Evolutionary conservation across 1,140 invertebrate species (phyloP).

Genomic region (Conus ventricosus): DNA sequence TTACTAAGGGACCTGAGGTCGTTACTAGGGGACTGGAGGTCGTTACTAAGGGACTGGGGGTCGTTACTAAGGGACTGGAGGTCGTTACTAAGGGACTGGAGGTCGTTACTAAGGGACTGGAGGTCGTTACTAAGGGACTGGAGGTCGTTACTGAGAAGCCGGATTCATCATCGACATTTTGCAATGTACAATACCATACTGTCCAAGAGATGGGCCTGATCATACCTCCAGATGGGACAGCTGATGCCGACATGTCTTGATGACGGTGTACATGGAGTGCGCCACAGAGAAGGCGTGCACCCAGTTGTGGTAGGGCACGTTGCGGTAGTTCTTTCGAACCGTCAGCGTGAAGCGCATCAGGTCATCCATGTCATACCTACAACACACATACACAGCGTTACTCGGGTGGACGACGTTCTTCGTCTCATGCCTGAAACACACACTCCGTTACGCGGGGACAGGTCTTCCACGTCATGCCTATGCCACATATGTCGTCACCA

Average conservation of each 20-base stretch:
- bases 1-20: too few relatives aligned
- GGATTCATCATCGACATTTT: background rate
- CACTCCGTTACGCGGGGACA: too few relatives aligned
- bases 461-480: too few relatives aligned
- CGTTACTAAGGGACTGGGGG: too few relatives aligned
- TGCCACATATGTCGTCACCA: too few relatives aligned
- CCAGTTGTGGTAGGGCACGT: slow-evolving; percentile 89
- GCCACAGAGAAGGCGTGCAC: slow-evolving; percentile 89
- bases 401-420: background rate
- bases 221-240: slow-evolving; percentile 81
- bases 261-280: slow-evolving; percentile 86
- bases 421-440: too few relatives aligned
- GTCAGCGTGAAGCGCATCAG: slow-evolving; percentile 86
- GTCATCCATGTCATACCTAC: slow-evolving; percentile 76
- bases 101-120: too few relatives aligned
- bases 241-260: slow-evolving; percentile 78
- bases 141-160: too few relatives aligned
- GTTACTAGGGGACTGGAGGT: too few relatives aligned
- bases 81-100: too few relatives aligned
- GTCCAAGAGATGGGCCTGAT: background rate
- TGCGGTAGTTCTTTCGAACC: slow-evolving; percentile 88
- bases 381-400: background rate
- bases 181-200: background rate
- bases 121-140: too few relatives aligned
- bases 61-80: too few relatives aligned